Evolutionary conservation across 92 coral and sea anemone genomes (phyloP).

Genomic region (Phenganax subtilis): DNA sequence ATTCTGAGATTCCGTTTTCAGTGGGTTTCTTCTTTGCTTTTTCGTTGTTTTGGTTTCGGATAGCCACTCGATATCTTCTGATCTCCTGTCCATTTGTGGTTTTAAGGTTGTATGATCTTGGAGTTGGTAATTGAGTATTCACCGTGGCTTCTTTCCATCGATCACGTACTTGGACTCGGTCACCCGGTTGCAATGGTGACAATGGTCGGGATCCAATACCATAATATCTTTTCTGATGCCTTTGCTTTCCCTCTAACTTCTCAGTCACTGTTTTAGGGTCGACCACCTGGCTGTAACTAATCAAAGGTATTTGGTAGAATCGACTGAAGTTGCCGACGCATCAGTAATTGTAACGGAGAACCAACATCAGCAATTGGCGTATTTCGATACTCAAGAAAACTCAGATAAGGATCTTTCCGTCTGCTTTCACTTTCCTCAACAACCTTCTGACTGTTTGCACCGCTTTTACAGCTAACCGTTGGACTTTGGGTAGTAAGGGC

Average conservation of each 20-base stretch:
- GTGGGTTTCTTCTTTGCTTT: background rate
- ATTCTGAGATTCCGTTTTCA: slow-evolving; percentile 7
- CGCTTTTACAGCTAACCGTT: slow-evolving; percentile 35
- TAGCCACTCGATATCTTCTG: slow-evolving; percentile 43
- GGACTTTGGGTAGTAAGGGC: slow-evolving; percentile 25
- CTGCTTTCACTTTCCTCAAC: slow-evolving; percentile 21
- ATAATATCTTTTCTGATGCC: slow-evolving; percentile 34
- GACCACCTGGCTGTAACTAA: slow-evolving; percentile 33
- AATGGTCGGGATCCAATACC: slow-evolving; percentile 36
- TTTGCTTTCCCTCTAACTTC: slow-evolving; percentile 34
- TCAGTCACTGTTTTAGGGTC: slow-evolving; percentile 5
- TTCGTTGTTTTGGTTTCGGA: slow-evolving; percentile 9
- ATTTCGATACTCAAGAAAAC: slow-evolving; percentile 37
- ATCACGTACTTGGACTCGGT: slow-evolving; percentile 38
- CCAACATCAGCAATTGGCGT: slow-evolving; percentile 37
- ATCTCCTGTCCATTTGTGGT: slow-evolving; percentile 36
- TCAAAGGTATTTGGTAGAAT: slow-evolving; percentile 21
- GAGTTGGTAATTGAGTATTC: slow-evolving; percentile 15
- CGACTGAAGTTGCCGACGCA: slow-evolving; percentile 47
- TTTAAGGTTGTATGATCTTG: slow-evolving; percentile 47
- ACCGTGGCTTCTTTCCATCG: slow-evolving; percentile 51
- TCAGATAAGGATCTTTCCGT: slow-evolving; percentile 41
- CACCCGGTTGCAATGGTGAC: slow-evolving; percentile 40
- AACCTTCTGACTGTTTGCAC: slow-evolving; percentile 33
- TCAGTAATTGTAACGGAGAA: slow-evolving; percentile 43